Evolutionary conservation across 2,888 invertebrate genomes (phyloP).

Genomic region (Morpho achilles): DNA sequence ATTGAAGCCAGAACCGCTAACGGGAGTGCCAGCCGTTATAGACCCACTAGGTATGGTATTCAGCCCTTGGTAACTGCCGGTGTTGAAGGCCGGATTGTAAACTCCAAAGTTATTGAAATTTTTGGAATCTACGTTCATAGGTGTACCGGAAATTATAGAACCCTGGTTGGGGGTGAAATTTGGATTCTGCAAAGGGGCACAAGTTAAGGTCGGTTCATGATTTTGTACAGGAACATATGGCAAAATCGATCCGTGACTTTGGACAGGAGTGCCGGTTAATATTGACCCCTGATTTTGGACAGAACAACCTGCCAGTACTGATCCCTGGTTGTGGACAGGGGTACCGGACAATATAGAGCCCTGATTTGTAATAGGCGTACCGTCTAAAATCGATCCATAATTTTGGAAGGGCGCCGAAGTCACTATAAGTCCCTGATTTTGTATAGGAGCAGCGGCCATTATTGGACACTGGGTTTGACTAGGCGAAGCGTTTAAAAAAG

Average conservation of each 20-base stretch:
- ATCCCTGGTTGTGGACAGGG: slow-evolving; percentile 18
- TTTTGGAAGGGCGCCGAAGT: slow-evolving; percentile 14
- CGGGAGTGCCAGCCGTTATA: slow-evolving; percentile 47
- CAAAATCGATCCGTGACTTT: slow-evolving; percentile 26
- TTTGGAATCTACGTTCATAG: slow-evolving; percentile 24
- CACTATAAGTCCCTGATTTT: slow-evolving; percentile 15
- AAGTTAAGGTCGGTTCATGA: slow-evolving; percentile 24
- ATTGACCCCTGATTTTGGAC: slow-evolving; percentile 11
- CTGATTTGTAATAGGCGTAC: slow-evolving; percentile 7
- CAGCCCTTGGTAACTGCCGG: slow-evolving; percentile 10
- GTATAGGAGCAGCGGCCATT: slow-evolving; percentile 13
- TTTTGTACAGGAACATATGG: slow-evolving; percentile 24
- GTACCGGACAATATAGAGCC: slow-evolving; percentile 9
- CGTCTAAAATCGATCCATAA: slow-evolving; percentile 17
- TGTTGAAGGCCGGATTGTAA: slow-evolving; percentile 14
- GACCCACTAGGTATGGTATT: slow-evolving; percentile 31
- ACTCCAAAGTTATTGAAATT: slow-evolving; percentile 17
- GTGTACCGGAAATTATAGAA: slow-evolving; percentile 27
- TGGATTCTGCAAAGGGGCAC: slow-evolving; percentile 19
- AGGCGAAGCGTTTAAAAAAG: slow-evolving; percentile 11
- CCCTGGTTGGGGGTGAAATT: slow-evolving; percentile 13
- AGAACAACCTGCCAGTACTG: slow-evolving; percentile 8
- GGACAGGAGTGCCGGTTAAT: background rate
- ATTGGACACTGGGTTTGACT: slow-evolving; percentile 18
- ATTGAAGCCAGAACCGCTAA: slow-evolving; percentile 16